Conservation (phyloP, 2,888 invertebrate genomes). For the Tenthredo amoena region DNA sequence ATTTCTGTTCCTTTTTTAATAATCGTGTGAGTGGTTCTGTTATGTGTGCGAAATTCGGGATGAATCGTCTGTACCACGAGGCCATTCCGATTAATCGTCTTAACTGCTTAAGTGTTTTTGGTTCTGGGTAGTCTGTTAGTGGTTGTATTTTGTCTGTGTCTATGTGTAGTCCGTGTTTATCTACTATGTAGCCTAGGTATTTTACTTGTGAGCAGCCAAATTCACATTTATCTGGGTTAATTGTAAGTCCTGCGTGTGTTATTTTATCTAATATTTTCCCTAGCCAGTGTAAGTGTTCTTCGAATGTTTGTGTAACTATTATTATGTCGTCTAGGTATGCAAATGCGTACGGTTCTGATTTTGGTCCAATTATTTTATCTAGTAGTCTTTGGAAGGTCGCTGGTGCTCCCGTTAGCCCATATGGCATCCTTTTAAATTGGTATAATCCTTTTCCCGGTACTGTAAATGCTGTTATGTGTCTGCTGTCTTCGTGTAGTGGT, state of each 20-base stretch:
- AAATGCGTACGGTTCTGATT: conserved; percentile 61
- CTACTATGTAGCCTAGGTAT: conserved; percentile 57
- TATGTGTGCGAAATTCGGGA: conserved; percentile 40
- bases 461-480: no score
- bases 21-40: no score
- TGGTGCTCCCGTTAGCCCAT: no score
- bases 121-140: conserved; percentile 57
- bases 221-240: conserved; percentile 55
- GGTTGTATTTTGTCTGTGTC: conserved; percentile 57
- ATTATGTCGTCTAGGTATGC: no score
- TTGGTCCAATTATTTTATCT: conserved; percentile 61
- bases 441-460: no score
- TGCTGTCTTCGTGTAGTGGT: conserved; percentile 33
- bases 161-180: conserved; percentile 57
- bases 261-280: conserved; percentile 58
- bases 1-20: no score
- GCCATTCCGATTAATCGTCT: conserved; percentile 53
- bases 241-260: conserved; percentile 54
- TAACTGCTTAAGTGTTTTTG: conserved; percentile 56
- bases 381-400: conserved; percentile 50
- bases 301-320: no score
- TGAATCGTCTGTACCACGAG: conserved; percentile 56
- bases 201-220: conserved; percentile 54
- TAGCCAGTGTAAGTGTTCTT: conserved; percentile 59
- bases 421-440: no score